phyloP scores from a whole-genome alignment of 2,113 vertebrate species.

The Hippolais icterina region DNA sequence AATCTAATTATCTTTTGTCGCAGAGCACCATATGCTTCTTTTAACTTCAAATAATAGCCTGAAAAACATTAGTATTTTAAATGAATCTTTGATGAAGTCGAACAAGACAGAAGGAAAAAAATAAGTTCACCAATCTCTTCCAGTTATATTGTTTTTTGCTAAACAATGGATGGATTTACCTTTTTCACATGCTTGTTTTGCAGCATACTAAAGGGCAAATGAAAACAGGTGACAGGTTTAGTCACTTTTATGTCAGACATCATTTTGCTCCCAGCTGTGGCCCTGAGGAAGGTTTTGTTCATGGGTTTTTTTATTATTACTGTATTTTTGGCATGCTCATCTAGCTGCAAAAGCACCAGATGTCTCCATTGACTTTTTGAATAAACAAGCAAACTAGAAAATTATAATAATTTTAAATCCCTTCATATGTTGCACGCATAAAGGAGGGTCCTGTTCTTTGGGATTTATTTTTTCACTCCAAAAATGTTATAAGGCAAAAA shows the following conservation, averaged over 20 bases:
- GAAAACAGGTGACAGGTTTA: slow-evolving; percentile 22
- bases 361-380: slow-evolving; percentile 41
- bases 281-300: slow-evolving; percentile 38
- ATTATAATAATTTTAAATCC: slow-evolving; percentile 3
- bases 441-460: neutral
- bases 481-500: neutral
- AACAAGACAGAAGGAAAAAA: neutral
- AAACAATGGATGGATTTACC: slow-evolving; percentile 2
- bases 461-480: neutral
- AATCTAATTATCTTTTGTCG: slow-evolving; percentile 74
- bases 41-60: slow-evolving; percentile 66
- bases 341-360: slow-evolving; percentile 50
- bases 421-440: neutral
- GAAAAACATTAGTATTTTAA: slow-evolving; percentile 61
- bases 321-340: slow-evolving; percentile 24
- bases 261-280: slow-evolving; percentile 64
- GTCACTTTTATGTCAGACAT: slow-evolving; percentile 43
- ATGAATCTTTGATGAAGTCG: slow-evolving; percentile 56
- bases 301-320: neutral
- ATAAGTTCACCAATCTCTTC: neutral
- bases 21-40: slow-evolving; percentile 73
- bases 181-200: slow-evolving; percentile 31
- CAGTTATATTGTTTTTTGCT: neutral
- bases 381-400: slow-evolving; percentile 40
- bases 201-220: slow-evolving; percentile 21